Base-by-base conservation (phyloP, 2,797 vertebrate species). In the Helostoma temminkii region DNA sequence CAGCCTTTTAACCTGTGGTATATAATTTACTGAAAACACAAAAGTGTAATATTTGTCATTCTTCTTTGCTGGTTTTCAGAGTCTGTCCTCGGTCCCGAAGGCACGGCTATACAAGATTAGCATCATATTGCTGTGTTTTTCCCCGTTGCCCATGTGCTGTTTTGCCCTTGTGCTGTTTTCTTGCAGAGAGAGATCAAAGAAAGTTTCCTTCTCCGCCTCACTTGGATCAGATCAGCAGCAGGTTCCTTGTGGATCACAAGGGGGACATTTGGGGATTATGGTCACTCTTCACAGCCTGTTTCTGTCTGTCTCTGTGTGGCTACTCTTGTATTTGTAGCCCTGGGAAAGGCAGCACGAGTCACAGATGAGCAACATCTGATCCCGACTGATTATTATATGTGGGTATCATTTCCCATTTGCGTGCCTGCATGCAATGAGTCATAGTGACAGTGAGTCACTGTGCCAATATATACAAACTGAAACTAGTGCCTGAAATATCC, bases 331-430 rank as follows among this genome's bases (percentile, higher is more conserved):
- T 82, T 43, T 46, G 69, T 15, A 64, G 74, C 66, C 30, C 76
- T 83, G 76, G 66, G 77, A 83, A 85, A 81, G 37, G 57, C 57
- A 61, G 69, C 59, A 36, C 32, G 58, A 78, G 82, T 79, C 74
- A 64, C 80, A 82, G 67, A 84, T 63, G 73, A 82, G 71, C 70
- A 86, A 60, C 85, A 80, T 84, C 69, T 86, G 82, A 90, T 85
- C 72, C 82, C 9, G 18, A 32, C 60, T 76, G 34, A 81, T 85
- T 52, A 66, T 78, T 64, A 58, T 66, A 47, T 62, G 62, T 63
- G 55, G 55, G 78, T 76, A 83, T 89, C 74, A 57, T 69, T 85
- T 85, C 71, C 55, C 36, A 71, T 80, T 84, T 81, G 72, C 72
- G 37, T 80, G 82, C 49, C 50, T 68, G 70, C 43, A 42, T 36